These are phyloP conservation scores for Clistopyga incitator DNA, from an alignment of 2,888 invertebrate genomes.

Conservation along the genomic window DNA sequence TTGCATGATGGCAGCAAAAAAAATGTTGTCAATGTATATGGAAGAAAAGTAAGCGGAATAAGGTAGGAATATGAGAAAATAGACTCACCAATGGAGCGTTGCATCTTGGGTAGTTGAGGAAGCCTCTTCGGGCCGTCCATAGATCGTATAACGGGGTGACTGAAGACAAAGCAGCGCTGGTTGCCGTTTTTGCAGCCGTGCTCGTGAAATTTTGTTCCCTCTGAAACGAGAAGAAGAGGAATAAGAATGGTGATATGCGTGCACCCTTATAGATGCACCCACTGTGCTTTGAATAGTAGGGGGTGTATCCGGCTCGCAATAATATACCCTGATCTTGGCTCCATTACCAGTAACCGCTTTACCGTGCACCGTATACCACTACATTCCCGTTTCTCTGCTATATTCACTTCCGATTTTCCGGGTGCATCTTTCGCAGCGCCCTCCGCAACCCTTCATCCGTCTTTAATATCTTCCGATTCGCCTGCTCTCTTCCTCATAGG, in stretches of 20 bases:
- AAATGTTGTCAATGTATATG: neutral
- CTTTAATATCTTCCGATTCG: conserved; percentile 17
- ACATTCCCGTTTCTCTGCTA: conserved; percentile 12
- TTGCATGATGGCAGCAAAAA: neutral
- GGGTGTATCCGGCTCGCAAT: conserved; percentile 31
- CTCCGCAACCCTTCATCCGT: conserved; percentile 4
- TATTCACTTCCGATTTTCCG: conserved; percentile 51
- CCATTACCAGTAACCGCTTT: conserved; percentile 45
- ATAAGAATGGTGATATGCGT: conserved; percentile 70
- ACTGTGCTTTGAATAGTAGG: conserved; percentile 17
- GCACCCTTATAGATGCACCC: conserved; percentile 26
- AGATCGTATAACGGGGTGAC: conserved; percentile 28
- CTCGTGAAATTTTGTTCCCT: conserved; percentile 54
- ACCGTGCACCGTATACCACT: conserved; percentile 8
- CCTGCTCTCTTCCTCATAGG: neutral
- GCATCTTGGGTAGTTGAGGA: conserved; percentile 5
- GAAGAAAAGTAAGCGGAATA: conserved; percentile 8
- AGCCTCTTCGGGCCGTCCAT: conserved; percentile 17
- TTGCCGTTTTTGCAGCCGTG: conserved; percentile 17
- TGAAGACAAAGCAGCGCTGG: conserved; percentile 64
- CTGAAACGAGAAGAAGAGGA: conserved; percentile 67
- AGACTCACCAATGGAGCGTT: conserved; percentile 40
- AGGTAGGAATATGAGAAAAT: conserved; percentile 26
- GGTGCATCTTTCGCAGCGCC: conserved; percentile 62
- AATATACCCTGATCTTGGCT: conserved; percentile 72